Evolutionary conservation across 2,888 invertebrate species (phyloP).

Genomic region (Neoitamus cyanurus): DNA sequence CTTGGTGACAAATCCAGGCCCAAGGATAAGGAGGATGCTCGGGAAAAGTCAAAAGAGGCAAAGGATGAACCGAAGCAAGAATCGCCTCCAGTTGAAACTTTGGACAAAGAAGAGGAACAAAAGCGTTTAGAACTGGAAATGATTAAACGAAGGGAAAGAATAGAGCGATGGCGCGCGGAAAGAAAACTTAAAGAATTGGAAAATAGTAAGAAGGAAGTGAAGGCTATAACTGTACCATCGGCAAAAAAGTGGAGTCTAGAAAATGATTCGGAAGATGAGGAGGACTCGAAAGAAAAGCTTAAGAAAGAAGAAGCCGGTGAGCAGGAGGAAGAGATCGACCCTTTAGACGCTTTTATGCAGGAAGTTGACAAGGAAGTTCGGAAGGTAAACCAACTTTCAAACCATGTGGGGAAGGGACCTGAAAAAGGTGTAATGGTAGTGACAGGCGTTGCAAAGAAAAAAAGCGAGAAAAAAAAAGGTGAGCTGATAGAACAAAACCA

Average conservation of each 20-base stretch:
- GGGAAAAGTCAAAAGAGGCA: slow-evolving; percentile 58
- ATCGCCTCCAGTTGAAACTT: slow-evolving; percentile 67
- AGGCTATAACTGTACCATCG: slow-evolving; percentile 71
- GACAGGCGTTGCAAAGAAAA: slow-evolving; percentile 85
- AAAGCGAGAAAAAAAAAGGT: slow-evolving; percentile 84
- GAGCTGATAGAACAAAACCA: slow-evolving; percentile 99
- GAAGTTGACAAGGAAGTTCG: slow-evolving; percentile 74
- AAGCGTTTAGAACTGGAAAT: slow-evolving; percentile 92
- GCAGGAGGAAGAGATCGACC: slow-evolving; percentile 87
- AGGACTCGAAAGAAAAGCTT: slow-evolving; percentile 69
- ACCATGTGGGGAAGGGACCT: slow-evolving; percentile 66
- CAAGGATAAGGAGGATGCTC: slow-evolving; percentile 53
- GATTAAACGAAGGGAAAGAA: slow-evolving; percentile 94
- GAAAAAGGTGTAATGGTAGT: slow-evolving; percentile 78
- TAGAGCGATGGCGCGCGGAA: slow-evolving; percentile 96
- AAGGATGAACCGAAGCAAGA: slow-evolving; percentile 54
- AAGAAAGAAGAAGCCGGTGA: slow-evolving; percentile 67
- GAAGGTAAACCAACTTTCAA: slow-evolving; percentile 64
- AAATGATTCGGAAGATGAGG: slow-evolving; percentile 95
- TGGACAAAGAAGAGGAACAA: slow-evolving; percentile 87
- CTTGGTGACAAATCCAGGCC: slow-evolving; percentile 54
- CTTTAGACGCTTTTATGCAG: slow-evolving; percentile 98
- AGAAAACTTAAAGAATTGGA: slow-evolving; percentile 89
- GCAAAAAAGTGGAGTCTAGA: slow-evolving; percentile 94
- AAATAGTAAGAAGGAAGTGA: slow-evolving; percentile 81